Evolutionary conservation across 92 coral and sea anemone species (phyloP), one percentile per base, ranked within the genome.

Genomic region (Parazoanthus swiftii): DNA sequence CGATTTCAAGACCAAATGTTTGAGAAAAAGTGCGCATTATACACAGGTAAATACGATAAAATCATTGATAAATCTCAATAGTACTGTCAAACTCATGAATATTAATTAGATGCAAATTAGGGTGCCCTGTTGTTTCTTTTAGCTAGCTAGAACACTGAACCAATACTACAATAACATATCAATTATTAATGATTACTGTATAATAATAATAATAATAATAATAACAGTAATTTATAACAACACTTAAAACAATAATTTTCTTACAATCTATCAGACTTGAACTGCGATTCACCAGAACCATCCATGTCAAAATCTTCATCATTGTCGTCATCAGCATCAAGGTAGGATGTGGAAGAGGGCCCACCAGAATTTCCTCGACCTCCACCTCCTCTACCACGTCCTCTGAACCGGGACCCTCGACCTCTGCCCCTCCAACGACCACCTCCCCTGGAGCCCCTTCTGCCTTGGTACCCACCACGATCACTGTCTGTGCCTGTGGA

Each of bases 291-390:
- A 50, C 42, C 88, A 38, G 83, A 80, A 68, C 26, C 54, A 74
- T 86, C 95, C 89, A 70, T 88, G 79, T 90, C 96, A 79, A 79
- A 95, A 91, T 89, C 94, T 38, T 67, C 98, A 89, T 81, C 81
- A 38, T 29, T 33, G 54, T 68, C 93, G 82, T 50, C 93, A 88
- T 73, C 67, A 68, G 70, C 93, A 88, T 85, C 93, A 50, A 56
- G 88, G 72, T 89, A 80, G 37, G 82, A 85, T 39, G 50, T 85
- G 7, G 90, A 80, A 35, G 91, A 83, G 5, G 92, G 91, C 10
- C 94, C 93, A 33, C 93, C 50, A 78, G 84, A 56, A 66, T 66
- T 79, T 43, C 96, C 89, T 21, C 91, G 42, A 7, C 92, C 68
- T 25, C 93, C 84, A 13, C 93, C 88, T 81, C 91, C 81, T 88